Conservation (phyloP, 1,140 invertebrate genomes). For the Lordiphosa stackelbergi region DNA sequence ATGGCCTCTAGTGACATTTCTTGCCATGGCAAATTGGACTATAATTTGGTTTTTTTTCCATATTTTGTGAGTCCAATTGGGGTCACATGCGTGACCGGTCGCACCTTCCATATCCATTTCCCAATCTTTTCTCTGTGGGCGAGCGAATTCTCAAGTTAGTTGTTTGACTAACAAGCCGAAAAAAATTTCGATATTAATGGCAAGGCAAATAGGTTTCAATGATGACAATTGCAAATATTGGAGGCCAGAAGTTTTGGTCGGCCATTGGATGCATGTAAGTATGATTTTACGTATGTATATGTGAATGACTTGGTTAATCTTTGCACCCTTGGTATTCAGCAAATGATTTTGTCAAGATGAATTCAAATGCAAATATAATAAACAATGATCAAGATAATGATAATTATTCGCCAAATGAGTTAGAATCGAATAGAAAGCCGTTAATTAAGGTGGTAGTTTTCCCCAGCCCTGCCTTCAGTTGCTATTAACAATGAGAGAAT, state of each 20-base stretch:
- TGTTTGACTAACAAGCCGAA: constrained; percentile 56
- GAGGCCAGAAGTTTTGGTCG: constrained; percentile 49
- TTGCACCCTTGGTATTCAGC: constrained; percentile 46
- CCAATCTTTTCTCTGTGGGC: constrained; percentile 44
- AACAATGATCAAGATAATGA: constrained; percentile 15
- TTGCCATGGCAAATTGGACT: constrained; percentile 49
- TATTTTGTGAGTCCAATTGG: constrained; percentile 55
- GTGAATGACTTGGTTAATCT: constrained; percentile 51
- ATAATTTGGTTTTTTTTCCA: constrained; percentile 27
- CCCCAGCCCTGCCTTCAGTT: background rate
- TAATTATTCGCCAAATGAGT: constrained; percentile 3
- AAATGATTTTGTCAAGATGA: constrained; percentile 46
- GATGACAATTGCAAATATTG: constrained; percentile 63
- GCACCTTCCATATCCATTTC: constrained; percentile 47
- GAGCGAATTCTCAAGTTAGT: constrained; percentile 38
- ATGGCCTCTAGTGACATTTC: constrained; percentile 51
- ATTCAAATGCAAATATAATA: constrained; percentile 26
- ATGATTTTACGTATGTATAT: background rate
- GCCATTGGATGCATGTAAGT: constrained; percentile 2
- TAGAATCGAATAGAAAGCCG: background rate
- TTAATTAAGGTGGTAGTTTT: constrained; percentile 23
- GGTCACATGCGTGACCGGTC: constrained; percentile 67
- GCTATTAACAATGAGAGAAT: background rate
- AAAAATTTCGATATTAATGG: constrained; percentile 60
- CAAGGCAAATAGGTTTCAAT: constrained; percentile 45